Percentiles rank a stretch among this genome's conserved stretches.
These are phyloP conservation scores for Linnaemya vulpina DNA, from an alignment of 2,888 invertebrate species.

Conservation along the genomic window DNA sequence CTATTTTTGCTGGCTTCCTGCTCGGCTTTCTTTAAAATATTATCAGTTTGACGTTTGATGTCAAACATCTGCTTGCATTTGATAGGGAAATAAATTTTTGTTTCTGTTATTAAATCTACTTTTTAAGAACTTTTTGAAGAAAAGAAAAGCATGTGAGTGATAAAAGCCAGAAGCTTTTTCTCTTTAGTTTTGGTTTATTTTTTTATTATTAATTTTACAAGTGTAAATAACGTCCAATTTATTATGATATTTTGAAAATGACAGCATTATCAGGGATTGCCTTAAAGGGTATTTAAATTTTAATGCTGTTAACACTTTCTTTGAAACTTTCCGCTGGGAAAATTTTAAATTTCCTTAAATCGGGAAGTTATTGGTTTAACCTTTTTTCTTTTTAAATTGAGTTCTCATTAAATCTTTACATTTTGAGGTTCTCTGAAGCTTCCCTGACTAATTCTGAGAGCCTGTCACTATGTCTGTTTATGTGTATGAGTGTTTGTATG, in stretches of 20 bases:
- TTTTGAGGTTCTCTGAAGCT: too few species aligned
- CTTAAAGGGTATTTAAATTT: background rate
- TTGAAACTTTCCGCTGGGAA: too few species aligned
- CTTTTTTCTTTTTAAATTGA: too few species aligned
- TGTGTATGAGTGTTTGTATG: too few species aligned
- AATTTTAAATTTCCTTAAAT: too few species aligned
- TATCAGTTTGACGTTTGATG: conserved; percentile 36
- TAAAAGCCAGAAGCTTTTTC: conserved; percentile 35
- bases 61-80: conserved; percentile 54
- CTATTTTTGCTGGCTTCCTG: background rate
- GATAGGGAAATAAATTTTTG: conserved; percentile 16
- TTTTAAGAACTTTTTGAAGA: background rate
- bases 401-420: too few species aligned
- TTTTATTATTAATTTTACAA: too few species aligned
- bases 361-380: too few species aligned
- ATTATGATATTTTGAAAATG: background rate
- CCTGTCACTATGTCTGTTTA: too few species aligned
- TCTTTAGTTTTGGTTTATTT: too few species aligned
- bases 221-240: background rate
- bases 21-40: background rate
- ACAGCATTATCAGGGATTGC: too few species aligned
- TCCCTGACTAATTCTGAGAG: too few species aligned
- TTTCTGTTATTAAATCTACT: conserved; percentile 2
- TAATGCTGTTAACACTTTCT: background rate
- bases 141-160: conserved; percentile 7